Percentiles rank a stretch among this genome's conserved stretches.
Conservation (phyloP, 2,888 invertebrate species). For the Timema podura region DNA sequence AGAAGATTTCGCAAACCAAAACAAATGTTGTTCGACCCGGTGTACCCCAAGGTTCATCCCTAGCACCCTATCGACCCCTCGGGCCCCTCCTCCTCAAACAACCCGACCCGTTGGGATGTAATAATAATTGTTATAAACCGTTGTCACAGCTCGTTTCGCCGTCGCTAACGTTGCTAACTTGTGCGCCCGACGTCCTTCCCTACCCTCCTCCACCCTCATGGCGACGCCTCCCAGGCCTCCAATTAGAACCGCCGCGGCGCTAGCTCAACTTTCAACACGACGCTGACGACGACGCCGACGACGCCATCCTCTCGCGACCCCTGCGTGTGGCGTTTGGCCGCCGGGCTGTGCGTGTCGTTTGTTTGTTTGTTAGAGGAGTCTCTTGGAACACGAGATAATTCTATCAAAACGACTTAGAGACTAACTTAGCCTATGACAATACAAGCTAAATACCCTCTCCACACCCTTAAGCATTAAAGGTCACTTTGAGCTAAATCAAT, state of each 20-base stretch:
- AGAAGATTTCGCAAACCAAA: not conserved
- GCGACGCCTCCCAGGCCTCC: constrained; percentile 16
- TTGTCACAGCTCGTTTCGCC: constrained; percentile 26
- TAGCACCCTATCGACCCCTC: not conserved
- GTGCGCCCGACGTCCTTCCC: constrained; percentile 18
- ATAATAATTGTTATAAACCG: constrained; percentile 27
- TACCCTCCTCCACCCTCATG: not conserved
- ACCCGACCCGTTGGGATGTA: constrained; percentile 14
- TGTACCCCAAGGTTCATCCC: not conserved
- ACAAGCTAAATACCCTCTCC: too few species aligned
- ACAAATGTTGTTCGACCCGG: not conserved
- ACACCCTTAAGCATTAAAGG: too few species aligned
- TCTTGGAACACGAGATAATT: too few species aligned
- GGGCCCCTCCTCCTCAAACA: not conserved
- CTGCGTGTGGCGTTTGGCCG: too few species aligned
- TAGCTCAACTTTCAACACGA: too few species aligned
- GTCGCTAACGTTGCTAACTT: constrained; percentile 20
- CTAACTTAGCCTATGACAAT: too few species aligned
- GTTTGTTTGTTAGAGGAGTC: too few species aligned
- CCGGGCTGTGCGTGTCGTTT: too few species aligned
- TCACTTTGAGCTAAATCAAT: too few species aligned
- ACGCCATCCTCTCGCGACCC: too few species aligned
- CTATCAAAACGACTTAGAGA: too few species aligned
- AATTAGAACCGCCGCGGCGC: constrained; percentile 13
- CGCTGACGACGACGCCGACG: too few species aligned